Conservation (phyloP, 1,140 invertebrate species). For the Rhopalosiphum maidis region DNA sequence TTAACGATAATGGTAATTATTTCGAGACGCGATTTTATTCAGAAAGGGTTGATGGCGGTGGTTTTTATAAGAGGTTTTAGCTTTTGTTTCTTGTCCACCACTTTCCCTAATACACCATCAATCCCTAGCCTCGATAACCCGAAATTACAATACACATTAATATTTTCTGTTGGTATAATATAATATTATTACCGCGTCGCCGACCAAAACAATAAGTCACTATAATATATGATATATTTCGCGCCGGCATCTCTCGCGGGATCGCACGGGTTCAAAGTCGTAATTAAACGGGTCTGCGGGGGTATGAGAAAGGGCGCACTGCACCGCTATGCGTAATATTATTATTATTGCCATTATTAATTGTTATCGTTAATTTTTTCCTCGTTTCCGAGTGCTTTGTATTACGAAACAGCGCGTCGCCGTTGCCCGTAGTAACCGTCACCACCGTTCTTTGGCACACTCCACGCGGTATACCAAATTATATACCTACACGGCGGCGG, state of each 20-base stretch:
- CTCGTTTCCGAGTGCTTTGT: not conserved
- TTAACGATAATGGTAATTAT: not conserved
- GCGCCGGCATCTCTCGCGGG: not conserved
- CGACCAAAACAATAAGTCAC: no score
- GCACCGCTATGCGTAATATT: not conserved
- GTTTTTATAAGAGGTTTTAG: not conserved
- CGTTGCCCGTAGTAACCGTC: not conserved
- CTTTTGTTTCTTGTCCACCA: not conserved
- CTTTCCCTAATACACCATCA: not conserved
- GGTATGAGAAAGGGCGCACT: not conserved
- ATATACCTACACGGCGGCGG: not conserved
- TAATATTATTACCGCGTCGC: not conserved
- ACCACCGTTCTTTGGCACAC: not conserved
- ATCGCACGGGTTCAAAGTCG: not conserved
- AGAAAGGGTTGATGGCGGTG: not conserved
- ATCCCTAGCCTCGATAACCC: not conserved
- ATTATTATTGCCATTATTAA: not conserved
- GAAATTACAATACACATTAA: not conserved
- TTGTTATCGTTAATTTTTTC: not conserved
- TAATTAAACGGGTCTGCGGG: conserved; percentile 11
- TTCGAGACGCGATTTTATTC: not conserved
- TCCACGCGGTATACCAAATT: not conserved
- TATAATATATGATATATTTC: not conserved
- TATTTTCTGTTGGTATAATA: not conserved
- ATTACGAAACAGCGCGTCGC: not conserved